These are phyloP conservation scores for Acanthacorydalis orientalis DNA, from an alignment of 2,888 invertebrate genomes.

Conservation along the genomic window DNA sequence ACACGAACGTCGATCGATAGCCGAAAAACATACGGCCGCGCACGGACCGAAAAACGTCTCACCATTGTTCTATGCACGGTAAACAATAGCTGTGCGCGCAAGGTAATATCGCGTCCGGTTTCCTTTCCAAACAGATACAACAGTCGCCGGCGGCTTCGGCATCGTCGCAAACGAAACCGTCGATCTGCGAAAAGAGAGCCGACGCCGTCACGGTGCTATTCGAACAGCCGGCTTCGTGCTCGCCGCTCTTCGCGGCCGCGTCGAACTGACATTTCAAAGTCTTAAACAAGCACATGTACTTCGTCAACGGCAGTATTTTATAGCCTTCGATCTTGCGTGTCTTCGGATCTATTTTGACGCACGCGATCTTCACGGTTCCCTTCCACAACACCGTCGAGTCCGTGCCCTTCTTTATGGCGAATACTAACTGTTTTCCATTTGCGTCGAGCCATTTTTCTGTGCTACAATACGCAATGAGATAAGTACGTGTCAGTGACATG, in stretches of 20 bases:
- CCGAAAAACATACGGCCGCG: too few species aligned
- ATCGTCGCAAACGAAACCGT: constrained; percentile 8
- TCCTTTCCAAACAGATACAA: constrained; percentile 54
- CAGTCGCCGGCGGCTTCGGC: constrained; percentile 35
- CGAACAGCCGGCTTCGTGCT: background rate
- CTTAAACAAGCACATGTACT: constrained; percentile 44
- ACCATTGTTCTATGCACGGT: constrained; percentile 58
- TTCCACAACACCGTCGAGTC: constrained; percentile 50
- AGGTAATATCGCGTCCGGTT: constrained; percentile 47
- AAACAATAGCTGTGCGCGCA: constrained; percentile 56
- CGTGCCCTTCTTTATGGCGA: constrained; percentile 45
- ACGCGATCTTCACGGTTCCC: constrained; percentile 46
- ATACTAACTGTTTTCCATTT: constrained; percentile 43
- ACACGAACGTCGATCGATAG: too few species aligned
- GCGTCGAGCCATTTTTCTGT: constrained; percentile 40
- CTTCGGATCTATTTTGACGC: constrained; percentile 37
- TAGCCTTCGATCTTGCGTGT: constrained; percentile 36
- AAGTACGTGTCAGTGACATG: background rate
- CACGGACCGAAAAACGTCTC: constrained; percentile 16
- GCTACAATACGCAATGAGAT: constrained; percentile 22
- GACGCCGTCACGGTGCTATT: constrained; percentile 16
- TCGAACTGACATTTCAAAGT: constrained; percentile 31
- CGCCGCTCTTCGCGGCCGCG: constrained; percentile 20
- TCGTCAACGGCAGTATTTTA: constrained; percentile 40
- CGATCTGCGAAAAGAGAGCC: constrained; percentile 17